A percentile compares a stretch with the other conserved stretches of the same genome.
phyloP scores from a whole-genome alignment of 2,113 vertebrate genomes.

The Patagioenas fasciata region DNA sequence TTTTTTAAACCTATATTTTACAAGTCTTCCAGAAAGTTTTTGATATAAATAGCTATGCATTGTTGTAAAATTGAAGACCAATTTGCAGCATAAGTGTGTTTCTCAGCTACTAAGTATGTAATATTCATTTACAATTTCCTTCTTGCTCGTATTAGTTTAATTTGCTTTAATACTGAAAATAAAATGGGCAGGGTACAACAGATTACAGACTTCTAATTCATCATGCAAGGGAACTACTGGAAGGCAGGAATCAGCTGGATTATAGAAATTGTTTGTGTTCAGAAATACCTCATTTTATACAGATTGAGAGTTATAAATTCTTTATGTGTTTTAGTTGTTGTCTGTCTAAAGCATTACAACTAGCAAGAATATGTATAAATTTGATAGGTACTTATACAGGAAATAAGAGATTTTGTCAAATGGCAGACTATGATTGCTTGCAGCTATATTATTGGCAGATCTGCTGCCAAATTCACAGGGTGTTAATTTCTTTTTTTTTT shows the following conservation, averaged over 20 bases:
- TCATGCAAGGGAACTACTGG: not conserved
- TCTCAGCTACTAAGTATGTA: not conserved
- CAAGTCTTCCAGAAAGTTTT: not conserved
- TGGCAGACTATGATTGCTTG: not conserved
- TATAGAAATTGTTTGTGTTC: not conserved
- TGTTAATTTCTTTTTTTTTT: not conserved
- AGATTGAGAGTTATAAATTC: not conserved
- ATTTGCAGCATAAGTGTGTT: not conserved
- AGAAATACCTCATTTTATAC: not conserved
- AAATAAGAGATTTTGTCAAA: not conserved
- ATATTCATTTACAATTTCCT: not conserved
- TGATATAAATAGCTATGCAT: not conserved
- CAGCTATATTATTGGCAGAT: not conserved
- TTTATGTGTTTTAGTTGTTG: not conserved
- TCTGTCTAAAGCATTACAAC: not conserved
- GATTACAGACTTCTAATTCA: not conserved
- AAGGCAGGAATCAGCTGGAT: not conserved
- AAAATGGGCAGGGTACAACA: not conserved
- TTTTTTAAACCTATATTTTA: not conserved
- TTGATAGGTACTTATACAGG: not conserved
- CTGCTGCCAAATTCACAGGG: not conserved
- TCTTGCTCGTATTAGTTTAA: not conserved
- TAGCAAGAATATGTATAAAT: not conserved
- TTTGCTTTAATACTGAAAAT: not conserved
- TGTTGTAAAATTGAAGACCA: not conserved